phyloP scores from a whole-genome alignment of 2,113 vertebrate species.

The Tyrannus savana region DNA sequence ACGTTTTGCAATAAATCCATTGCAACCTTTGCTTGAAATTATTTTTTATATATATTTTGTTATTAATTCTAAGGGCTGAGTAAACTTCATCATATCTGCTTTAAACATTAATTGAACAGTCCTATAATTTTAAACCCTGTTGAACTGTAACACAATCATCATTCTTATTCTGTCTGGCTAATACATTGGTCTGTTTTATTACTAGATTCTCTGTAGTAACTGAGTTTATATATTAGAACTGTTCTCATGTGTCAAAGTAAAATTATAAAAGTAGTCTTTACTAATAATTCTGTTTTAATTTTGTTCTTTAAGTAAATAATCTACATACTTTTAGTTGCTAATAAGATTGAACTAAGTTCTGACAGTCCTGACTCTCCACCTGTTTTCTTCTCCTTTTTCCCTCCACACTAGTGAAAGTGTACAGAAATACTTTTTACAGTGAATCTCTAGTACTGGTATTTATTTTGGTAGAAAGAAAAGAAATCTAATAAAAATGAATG shows the following conservation, averaged over 20 bases:
- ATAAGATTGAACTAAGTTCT: slow-evolving; percentile 25
- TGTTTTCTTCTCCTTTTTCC: not conserved
- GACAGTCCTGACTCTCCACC: not conserved
- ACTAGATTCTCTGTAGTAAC: slow-evolving; percentile 18
- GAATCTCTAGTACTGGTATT: not conserved
- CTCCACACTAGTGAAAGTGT: not conserved
- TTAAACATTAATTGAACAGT: not conserved
- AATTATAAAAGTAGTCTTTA: not conserved
- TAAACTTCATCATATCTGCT: not conserved
- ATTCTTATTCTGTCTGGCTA: not conserved
- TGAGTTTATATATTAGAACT: slow-evolving; percentile 7
- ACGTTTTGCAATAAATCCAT: not conserved
- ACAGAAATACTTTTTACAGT: not conserved
- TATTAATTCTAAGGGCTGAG: not conserved
- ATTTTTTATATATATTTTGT: not conserved
- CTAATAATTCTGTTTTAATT: not conserved
- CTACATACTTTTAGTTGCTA: not conserved
- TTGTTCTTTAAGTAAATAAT: slow-evolving; percentile 7
- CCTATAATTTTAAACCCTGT: not conserved
- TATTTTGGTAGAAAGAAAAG: slow-evolving; percentile 9
- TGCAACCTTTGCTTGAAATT: not conserved
- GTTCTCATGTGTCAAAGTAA: not conserved
- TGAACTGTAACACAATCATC: not conserved
- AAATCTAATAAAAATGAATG: slow-evolving; percentile 47
- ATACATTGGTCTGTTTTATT: not conserved